Percentiles rank a stretch among this genome's conserved stretches.
These are phyloP conservation scores for Priocnemis perturbator DNA, from an alignment of 2,888 invertebrate genomes.

Conservation along the genomic window DNA sequence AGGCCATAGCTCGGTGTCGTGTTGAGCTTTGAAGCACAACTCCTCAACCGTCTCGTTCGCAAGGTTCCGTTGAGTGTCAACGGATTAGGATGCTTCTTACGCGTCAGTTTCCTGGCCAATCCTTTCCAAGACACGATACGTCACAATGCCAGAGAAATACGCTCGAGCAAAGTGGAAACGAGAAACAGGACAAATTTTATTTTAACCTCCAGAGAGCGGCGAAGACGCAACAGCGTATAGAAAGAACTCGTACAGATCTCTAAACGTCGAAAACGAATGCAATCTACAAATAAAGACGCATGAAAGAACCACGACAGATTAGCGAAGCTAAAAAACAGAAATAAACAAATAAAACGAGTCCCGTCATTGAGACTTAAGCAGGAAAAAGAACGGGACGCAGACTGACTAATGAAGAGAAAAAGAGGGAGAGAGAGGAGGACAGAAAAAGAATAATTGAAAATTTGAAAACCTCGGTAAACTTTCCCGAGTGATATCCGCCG, in stretches of 20 bases:
- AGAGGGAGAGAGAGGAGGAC: not conserved
- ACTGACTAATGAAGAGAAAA: not conserved
- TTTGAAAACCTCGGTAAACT: slow-evolving; percentile 25
- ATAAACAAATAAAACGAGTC: no score
- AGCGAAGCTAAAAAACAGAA: not conserved
- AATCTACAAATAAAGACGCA: not conserved
- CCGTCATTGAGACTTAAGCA: not conserved
- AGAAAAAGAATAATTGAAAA: slow-evolving; percentile 17
- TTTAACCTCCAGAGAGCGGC: no score
- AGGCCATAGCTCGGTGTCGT: not conserved
- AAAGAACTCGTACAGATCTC: no score
- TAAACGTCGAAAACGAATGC: no score
- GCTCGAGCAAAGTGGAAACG: no score
- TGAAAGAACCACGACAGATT: no score
- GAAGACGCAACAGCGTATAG: no score
- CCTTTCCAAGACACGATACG: no score
- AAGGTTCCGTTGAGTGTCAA: not conserved
- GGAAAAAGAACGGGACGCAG: not conserved
- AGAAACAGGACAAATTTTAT: no score
- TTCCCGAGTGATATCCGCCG: slow-evolving; percentile 12
- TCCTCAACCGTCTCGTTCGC: slow-evolving; percentile 1
- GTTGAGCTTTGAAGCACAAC: not conserved
- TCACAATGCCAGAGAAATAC: no score
- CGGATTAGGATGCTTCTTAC: not conserved
- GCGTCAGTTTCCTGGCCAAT: no score